phyloP scores from a whole-genome alignment of 2,888 invertebrate species.

The Sminthurinus aureus region DNA sequence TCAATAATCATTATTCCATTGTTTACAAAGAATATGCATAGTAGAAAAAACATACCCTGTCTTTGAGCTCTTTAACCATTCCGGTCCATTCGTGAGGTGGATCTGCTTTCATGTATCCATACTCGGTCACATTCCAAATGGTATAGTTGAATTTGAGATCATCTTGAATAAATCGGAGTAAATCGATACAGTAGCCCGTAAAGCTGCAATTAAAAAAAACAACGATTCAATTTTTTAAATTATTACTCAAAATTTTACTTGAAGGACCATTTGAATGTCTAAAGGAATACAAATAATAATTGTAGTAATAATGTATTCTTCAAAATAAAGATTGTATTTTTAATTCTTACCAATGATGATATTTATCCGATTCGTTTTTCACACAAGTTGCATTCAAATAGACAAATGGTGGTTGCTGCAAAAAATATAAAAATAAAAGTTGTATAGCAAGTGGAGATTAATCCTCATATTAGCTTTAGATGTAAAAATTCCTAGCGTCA shows the following conservation, averaged over 20 bases:
- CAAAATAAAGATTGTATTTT: no score
- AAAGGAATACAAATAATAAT: no score
- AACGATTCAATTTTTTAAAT: no score
- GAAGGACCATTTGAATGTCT: no score
- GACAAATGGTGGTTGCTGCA: constrained; percentile 83
- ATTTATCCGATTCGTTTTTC: constrained; percentile 61
- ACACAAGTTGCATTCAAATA: constrained; percentile 68
- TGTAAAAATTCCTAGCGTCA: no score
- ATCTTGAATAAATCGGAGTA: constrained; percentile 85
- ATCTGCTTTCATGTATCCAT: constrained; percentile 88
- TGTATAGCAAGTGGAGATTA: no score
- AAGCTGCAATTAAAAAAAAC: constrained; percentile 52
- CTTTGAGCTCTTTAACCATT: constrained; percentile 80
- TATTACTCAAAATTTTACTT: no score
- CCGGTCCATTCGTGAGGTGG: constrained; percentile 79
- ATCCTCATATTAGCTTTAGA: no score
- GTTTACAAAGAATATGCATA: not conserved
- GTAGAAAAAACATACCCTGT: constrained; percentile 67
- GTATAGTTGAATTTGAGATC: constrained; percentile 90
- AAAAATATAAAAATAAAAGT: constrained; percentile 54
- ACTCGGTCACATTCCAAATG: constrained; percentile 72
- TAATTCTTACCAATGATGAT: constrained; percentile 57
- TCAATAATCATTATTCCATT: not conserved
- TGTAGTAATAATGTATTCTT: no score
- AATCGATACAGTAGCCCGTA: constrained; percentile 91